Percentiles rank a stretch among this genome's conserved stretches.
phyloP scores from a whole-genome alignment of 1,140 invertebrate genomes.

The Heliconius eleuchia region DNA sequence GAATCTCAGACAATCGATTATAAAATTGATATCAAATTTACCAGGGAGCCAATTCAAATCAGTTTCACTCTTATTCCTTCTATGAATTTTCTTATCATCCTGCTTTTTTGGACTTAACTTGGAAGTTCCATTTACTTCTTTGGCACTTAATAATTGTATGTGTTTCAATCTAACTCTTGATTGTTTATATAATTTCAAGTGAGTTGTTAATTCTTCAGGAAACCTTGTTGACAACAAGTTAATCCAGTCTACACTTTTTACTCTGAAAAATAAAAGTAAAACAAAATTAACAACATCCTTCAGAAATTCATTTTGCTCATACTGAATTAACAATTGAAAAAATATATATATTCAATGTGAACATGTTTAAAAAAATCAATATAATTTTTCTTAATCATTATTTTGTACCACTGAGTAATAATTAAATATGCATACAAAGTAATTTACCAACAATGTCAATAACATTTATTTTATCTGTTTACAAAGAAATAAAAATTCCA shows the following conservation, averaged over 20 bases:
- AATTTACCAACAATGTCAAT: conserved; percentile 27
- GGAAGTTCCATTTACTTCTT: conserved; percentile 80
- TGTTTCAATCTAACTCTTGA: conserved; percentile 82
- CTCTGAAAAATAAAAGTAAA: conserved; percentile 76
- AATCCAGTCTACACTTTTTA: conserved; percentile 95
- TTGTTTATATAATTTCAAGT: conserved; percentile 91
- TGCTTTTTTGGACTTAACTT: conserved; percentile 73
- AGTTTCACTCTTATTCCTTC: conserved; percentile 87
- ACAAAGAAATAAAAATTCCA: not conserved
- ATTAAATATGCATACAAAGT: conserved; percentile 19
- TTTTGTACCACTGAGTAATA: not conserved
- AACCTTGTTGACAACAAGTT: conserved; percentile 92
- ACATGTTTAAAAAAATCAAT: not conserved
- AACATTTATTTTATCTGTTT: conserved; percentile 21
- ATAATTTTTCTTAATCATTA: not conserved
- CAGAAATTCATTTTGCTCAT: no score
- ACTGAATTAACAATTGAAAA: no score
- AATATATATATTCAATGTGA: no score
- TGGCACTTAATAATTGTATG: conserved; percentile 63
- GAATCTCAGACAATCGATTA: no score
- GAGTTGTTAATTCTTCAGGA: conserved; percentile 94
- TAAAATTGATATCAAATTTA: conserved; percentile 32
- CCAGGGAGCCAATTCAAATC: conserved; percentile 85
- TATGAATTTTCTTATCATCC: conserved; percentile 82
- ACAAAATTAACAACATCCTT: no score